Evolutionary conservation across 2,113 vertebrate genomes (phyloP).

Genomic region (Python bivittatus): DNA sequence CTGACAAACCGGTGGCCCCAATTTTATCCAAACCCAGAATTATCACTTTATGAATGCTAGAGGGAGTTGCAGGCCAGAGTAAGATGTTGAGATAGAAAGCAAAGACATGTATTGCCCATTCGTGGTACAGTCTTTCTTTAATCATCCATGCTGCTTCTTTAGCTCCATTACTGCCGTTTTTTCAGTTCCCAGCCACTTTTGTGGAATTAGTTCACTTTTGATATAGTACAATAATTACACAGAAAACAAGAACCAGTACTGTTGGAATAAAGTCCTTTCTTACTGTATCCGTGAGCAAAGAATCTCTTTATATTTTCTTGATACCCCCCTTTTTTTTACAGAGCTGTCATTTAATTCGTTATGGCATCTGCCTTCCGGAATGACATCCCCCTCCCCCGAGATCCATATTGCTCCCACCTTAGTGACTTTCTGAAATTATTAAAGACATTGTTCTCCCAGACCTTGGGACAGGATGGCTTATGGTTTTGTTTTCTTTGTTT

Average conservation of each 20-base stretch:
- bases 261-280: background rate
- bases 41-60: background rate
- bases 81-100: background rate
- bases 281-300: conserved; percentile 33
- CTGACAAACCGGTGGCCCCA: background rate
- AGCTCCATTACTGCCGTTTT: conserved; percentile 24
- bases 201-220: background rate
- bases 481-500: background rate
- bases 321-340: background rate
- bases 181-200: background rate
- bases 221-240: conserved; percentile 43
- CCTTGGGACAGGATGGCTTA: background rate
- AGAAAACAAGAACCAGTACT: background rate
- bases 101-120: background rate
- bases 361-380: background rate
- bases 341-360: background rate
- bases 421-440: background rate
- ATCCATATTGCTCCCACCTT: background rate
- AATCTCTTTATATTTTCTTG: background rate
- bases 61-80: too few species aligned
- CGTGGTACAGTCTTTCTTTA: background rate
- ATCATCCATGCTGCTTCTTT: background rate
- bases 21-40: background rate
- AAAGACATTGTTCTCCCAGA: background rate
- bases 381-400: background rate